Evolutionary conservation across 2,888 invertebrate species (phyloP).

Genomic region (Patella pellucida): DNA sequence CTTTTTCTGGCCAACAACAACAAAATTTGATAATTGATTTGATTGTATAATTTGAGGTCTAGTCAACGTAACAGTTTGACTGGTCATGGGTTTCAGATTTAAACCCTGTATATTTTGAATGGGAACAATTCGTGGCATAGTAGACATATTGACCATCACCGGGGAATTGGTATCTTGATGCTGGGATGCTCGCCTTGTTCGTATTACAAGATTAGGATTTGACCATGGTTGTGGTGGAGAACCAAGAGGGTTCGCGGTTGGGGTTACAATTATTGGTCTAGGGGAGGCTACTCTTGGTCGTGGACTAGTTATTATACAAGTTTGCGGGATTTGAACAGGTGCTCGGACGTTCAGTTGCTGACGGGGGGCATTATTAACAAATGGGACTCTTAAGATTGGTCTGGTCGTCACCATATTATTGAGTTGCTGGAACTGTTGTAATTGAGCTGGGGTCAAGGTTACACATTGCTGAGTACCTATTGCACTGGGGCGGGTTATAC

Average conservation of each 20-base stretch:
- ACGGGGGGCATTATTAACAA: constrained; percentile 3
- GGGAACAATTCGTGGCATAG: constrained; percentile 10
- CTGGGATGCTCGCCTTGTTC: constrained; percentile 63
- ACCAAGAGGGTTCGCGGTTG: constrained; percentile 11
- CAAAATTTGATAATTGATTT: constrained; percentile 15
- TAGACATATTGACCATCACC: constrained; percentile 18
- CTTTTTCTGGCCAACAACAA: constrained; percentile 4
- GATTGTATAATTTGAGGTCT: constrained; percentile 35
- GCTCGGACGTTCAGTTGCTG: background rate
- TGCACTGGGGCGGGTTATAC: constrained; percentile 13
- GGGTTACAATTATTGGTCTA: constrained; percentile 15
- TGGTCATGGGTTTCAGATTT: constrained; percentile 6
- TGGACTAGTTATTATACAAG: constrained; percentile 17
- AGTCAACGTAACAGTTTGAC: constrained; percentile 25
- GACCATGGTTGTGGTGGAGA: constrained; percentile 65
- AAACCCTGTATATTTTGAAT: constrained; percentile 3
- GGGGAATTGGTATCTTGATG: constrained; percentile 22
- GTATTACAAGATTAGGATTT: constrained; percentile 70
- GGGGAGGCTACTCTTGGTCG: constrained; percentile 19
- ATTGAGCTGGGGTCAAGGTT: constrained; percentile 35
- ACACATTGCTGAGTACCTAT: constrained; percentile 33
- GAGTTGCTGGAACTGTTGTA: constrained; percentile 25
- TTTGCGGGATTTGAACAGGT: constrained; percentile 13
- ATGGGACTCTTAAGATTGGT: constrained; percentile 18
- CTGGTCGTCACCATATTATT: constrained; percentile 21